A percentile compares a stretch with the other conserved stretches of the same genome.
phyloP scores from a whole-genome alignment of 64 coral and sea anemone genomes.

The Acropora tenuis region DNA sequence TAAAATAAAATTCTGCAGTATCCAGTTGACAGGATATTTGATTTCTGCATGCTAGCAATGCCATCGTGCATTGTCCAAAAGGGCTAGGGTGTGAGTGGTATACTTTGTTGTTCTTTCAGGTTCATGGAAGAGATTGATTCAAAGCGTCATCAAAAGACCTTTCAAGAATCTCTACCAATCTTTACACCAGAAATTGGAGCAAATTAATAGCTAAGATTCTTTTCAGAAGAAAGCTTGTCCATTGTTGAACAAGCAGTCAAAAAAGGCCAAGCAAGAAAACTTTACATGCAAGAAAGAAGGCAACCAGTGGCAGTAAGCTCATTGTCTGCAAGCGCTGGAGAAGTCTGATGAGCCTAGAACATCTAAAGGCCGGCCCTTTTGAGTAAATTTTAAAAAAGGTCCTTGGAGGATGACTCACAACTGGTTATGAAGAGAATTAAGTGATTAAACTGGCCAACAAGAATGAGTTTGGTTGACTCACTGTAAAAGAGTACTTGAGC shows the following conservation, averaged over 20 bases:
- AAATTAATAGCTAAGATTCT: background rate
- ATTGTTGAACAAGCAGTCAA: constrained; percentile 6
- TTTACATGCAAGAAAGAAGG: constrained; percentile 32
- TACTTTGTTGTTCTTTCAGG: no score
- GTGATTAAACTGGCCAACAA: constrained; percentile 20
- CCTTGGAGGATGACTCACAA: constrained; percentile 38
- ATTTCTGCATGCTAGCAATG: no score
- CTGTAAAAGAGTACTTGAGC: constrained; percentile 2
- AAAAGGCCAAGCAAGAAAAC: background rate
- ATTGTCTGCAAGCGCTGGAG: constrained; percentile 6
- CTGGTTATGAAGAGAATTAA: constrained; percentile 25
- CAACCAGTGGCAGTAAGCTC: constrained; percentile 27
- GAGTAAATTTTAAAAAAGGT: background rate
- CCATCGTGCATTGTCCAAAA: no score
- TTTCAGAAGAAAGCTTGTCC: background rate
- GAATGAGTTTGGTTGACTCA: constrained; percentile 23
- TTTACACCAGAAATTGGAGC: constrained; percentile 5
- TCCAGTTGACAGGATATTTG: no score
- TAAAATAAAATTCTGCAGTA: no score
- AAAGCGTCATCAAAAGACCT: background rate
- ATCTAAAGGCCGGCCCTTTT: constrained; percentile 11
- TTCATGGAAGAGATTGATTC: background rate
- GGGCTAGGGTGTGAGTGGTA: no score
- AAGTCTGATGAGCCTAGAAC: constrained; percentile 32
- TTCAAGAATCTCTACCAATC: background rate